phyloP scores from a whole-genome alignment of 2,888 invertebrate species.

The Drosophila fungiperda region DNA sequence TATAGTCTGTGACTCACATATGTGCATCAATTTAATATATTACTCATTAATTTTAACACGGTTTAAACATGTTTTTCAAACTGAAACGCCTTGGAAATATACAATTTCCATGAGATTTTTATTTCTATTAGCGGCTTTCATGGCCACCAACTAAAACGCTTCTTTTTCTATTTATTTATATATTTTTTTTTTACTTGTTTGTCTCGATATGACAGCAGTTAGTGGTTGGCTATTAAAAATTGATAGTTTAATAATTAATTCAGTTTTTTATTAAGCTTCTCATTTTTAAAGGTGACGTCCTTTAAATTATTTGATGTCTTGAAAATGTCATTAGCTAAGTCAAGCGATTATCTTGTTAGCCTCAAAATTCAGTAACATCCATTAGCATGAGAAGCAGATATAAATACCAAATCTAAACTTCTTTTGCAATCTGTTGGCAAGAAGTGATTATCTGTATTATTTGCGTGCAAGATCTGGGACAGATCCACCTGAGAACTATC shows the following conservation, averaged over 20 bases:
- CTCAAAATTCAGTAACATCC: constrained; percentile 20
- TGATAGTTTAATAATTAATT: constrained; percentile 13
- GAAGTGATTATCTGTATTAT: not conserved
- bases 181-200: not conserved
- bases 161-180: not conserved
- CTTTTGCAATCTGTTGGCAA: not conserved
- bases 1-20: constrained; percentile 1
- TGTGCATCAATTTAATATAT: constrained; percentile 31
- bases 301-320: constrained; percentile 17
- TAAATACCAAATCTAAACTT: not conserved
- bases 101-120: constrained; percentile 27
- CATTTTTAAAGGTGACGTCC: constrained; percentile 10
- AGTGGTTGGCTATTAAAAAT: not conserved
- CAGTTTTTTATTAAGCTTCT: not conserved
- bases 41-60: constrained; percentile 30
- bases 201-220: constrained; percentile 7
- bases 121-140: constrained; percentile 25
- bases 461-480: not conserved
- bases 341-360: constrained; percentile 14
- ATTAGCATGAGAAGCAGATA: not conserved
- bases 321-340: constrained; percentile 25
- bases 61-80: constrained; percentile 24
- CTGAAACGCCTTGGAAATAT: constrained; percentile 41
- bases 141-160: constrained; percentile 21
- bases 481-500: not conserved